Conservation (phyloP, 2,888 invertebrate genomes). For the Standfussiana lucernea region DNA sequence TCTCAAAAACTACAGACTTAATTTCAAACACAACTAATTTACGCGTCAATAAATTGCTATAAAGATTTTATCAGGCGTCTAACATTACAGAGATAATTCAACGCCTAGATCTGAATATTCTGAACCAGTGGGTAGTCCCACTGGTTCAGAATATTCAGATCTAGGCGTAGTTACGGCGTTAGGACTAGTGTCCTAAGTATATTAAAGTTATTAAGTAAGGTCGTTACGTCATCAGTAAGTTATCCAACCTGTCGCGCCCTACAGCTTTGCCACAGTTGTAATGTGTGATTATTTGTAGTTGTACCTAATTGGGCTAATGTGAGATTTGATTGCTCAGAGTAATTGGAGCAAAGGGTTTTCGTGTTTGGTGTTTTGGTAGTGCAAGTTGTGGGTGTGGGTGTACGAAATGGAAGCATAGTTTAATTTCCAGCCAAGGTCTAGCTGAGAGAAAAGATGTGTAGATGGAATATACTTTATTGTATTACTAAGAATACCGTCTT, state of each 20-base stretch:
- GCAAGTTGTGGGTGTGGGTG: neutral
- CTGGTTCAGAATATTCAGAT: no score
- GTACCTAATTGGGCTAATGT: conserved; percentile 46
- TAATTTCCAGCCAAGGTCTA: neutral
- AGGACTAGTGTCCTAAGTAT: conserved; percentile 57
- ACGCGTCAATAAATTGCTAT: conserved; percentile 50
- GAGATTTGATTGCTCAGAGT: conserved; percentile 43
- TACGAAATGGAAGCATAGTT: neutral
- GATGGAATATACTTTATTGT: no score
- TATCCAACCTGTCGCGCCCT: conserved; percentile 71
- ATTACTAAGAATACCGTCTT: no score
- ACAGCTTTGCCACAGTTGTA: conserved; percentile 39
- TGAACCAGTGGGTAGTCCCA: conserved; percentile 36
- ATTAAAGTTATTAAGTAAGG: conserved; percentile 70
- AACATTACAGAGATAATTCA: conserved; percentile 42
- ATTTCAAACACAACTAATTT: conserved; percentile 22
- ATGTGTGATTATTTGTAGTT: conserved; percentile 51
- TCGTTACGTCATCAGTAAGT: conserved; percentile 71
- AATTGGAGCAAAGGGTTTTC: conserved; percentile 10
- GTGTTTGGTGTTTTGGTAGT: conserved; percentile 4
- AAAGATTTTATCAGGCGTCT: conserved; percentile 55
- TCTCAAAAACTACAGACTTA: conserved; percentile 1
- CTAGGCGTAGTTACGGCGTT: no score
- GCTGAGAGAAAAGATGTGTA: no score
- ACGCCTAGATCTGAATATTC: conserved; percentile 31